These are phyloP conservation scores for Parauchenoglanis ngamensis DNA, from an alignment of 2,797 vertebrate species.

Conservation along the genomic window DNA sequence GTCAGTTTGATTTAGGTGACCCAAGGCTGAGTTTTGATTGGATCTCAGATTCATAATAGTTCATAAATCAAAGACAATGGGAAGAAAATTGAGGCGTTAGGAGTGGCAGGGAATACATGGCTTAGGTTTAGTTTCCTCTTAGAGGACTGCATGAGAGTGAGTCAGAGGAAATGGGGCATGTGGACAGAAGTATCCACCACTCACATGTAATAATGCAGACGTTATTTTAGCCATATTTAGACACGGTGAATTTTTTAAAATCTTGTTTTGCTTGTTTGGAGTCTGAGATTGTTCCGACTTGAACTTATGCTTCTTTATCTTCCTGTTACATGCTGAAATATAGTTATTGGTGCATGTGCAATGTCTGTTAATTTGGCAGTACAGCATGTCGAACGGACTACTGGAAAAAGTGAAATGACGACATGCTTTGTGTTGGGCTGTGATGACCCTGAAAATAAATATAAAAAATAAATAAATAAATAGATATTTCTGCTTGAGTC, in stretches of 20 bases:
- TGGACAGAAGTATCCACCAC: constrained; percentile 9
- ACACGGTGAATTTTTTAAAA: neutral
- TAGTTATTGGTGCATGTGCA: neutral
- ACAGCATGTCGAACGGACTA: neutral
- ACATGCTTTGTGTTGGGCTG: neutral
- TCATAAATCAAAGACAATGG: constrained; percentile 74
- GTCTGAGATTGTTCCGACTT: neutral
- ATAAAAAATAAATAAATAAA: neutral
- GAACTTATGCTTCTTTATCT: neutral
- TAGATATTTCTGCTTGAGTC: neutral
- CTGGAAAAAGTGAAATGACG: neutral
- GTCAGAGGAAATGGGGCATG: neutral
- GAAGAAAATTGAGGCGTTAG: constrained; percentile 70
- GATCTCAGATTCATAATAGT: constrained; percentile 75
- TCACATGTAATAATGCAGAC: neutral
- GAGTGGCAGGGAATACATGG: constrained; percentile 60
- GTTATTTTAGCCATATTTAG: neutral
- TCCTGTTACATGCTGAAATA: neutral
- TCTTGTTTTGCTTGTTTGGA: neutral
- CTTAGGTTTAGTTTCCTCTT: constrained; percentile 55
- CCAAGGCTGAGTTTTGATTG: constrained; percentile 69
- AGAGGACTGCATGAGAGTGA: constrained; percentile 54
- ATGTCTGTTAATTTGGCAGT: neutral
- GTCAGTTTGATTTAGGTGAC: constrained; percentile 77
- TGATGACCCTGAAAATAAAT: neutral